Evolutionary conservation across 2,113 vertebrate genomes (phyloP), one percentile per base, ranked within the genome.

Genomic region (Pituophis catenifer): DNA sequence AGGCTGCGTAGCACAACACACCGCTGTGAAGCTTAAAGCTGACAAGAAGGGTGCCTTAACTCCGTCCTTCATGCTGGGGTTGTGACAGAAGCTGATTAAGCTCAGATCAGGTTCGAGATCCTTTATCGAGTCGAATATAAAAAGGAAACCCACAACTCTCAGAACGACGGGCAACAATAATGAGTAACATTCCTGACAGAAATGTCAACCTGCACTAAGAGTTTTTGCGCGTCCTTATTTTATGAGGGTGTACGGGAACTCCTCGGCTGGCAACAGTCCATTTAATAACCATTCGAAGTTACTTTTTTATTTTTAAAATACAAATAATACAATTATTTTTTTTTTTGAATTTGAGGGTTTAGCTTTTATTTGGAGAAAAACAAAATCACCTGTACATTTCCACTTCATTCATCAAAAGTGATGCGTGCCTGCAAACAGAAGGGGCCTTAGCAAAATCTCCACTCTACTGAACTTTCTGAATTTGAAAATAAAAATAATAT

Each of bases 401-500:
- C 23, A 44, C 93, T 24, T 1, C 86, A 92, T 8, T 24, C 57
- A 53, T 23, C 94, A 92, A 89, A 70, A 93, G 95, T 0, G 91
- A 50, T 88, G 1, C 89, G 90, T 88, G 23, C 93, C 10, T 88
- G 6, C 91, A 94, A 95, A 94, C 93, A 91, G 95, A 97, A 96
- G 89, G 96, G 96, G 95, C 95, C 95, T 96, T 94, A 97, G 94
- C 93, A 96, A 96, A 0, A 94, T 48, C 26, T 29, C 65, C 70
- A 44, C 57, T 13, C 33, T 48, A 10, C 52, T 38, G 44, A 94
- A 93, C 95, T 75, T 93, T 89, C 90, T 85, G 44, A 0, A 86
- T 94, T 93, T 54, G 93, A 96, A 93, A 95, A 97, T 26, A 0
- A 59, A 96, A 97, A 95, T 94, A 94, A 93, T 57, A 57, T 15